These are phyloP conservation scores for Lycocerus yunnanus DNA, from an alignment of 2,888 invertebrate genomes.

Conservation along the genomic window DNA sequence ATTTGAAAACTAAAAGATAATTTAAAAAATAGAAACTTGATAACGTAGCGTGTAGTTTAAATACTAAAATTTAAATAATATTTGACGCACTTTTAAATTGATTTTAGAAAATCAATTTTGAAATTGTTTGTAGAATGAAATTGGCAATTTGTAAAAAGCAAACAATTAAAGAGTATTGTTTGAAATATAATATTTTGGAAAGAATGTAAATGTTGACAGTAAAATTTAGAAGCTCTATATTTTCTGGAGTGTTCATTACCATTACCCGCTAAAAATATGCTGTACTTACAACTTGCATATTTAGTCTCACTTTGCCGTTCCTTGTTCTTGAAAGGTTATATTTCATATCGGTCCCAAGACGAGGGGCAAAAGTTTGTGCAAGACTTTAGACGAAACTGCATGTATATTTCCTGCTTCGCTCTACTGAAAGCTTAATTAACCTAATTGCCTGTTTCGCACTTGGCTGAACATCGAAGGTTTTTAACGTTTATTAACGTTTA, in stretches of 20 bases:
- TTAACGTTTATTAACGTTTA: constrained; percentile 34
- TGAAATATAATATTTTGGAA: constrained; percentile 27
- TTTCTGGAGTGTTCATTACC: constrained; percentile 33
- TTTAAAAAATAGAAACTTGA: background rate
- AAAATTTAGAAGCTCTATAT: constrained; percentile 33
- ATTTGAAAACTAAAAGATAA: background rate
- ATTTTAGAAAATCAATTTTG: background rate
- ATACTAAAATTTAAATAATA: background rate
- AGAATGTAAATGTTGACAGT: constrained; percentile 29
- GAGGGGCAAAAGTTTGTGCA: constrained; percentile 35
- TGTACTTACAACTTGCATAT: constrained; percentile 33
- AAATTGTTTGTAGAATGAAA: background rate
- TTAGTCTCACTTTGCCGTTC: constrained; percentile 34
- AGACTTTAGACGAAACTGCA: constrained; percentile 34
- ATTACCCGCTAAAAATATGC: constrained; percentile 32
- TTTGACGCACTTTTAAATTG: background rate
- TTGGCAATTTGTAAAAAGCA: background rate
- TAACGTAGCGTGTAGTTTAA: background rate
- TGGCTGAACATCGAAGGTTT: constrained; percentile 36
- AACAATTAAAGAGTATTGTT: constrained; percentile 7
- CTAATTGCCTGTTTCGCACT: constrained; percentile 41
- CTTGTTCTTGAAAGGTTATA: constrained; percentile 37
- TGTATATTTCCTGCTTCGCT: constrained; percentile 36
- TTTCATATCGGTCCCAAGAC: constrained; percentile 38
- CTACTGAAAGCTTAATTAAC: constrained; percentile 39